A percentile compares a stretch with the other conserved stretches of the same genome.
These are phyloP conservation scores for Anabas testudineus DNA, from an alignment of 2,797 vertebrate genomes.

Conservation along the genomic window DNA sequence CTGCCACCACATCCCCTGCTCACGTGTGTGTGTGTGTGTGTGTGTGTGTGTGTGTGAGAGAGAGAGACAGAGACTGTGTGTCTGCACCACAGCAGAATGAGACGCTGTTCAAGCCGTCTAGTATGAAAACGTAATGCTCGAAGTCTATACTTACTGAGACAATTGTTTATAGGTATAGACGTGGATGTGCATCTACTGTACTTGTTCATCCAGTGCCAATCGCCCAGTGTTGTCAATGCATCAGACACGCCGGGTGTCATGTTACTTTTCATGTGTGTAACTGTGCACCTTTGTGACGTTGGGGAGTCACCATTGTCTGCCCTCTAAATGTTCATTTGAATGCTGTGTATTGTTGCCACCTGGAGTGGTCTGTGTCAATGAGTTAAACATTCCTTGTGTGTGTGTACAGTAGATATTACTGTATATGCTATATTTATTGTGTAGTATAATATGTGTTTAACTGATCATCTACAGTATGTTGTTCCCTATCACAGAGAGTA, in stretches of 20 bases:
- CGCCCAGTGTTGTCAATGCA: constrained; percentile 13
- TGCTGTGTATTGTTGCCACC: constrained; percentile 9
- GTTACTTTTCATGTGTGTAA: constrained; percentile 66
- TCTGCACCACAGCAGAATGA: constrained; percentile 34
- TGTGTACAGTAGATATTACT: neutral
- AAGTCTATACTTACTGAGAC: constrained; percentile 43
- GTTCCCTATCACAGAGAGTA: neutral
- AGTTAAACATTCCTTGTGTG: neutral
- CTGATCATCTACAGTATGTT: neutral
- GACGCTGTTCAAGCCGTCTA: constrained; percentile 42
- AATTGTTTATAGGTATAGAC: constrained; percentile 4
- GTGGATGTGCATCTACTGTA: neutral
- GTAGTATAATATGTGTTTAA: neutral
- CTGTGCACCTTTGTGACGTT: constrained; percentile 52
- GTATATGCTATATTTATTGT: neutral
- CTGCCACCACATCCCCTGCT: constrained; percentile 68
- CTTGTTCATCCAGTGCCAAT: constrained; percentile 24
- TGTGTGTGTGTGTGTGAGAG: neutral
- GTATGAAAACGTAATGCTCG: constrained; percentile 43
- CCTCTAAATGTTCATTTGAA: constrained; percentile 16
- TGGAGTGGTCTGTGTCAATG: neutral
- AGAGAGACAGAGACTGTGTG: neutral
- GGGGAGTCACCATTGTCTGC: constrained; percentile 25
- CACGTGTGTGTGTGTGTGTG: constrained; percentile 52
- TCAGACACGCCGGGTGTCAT: constrained; percentile 44